Percentiles rank a stretch among this genome's conserved stretches.
phyloP scores from a whole-genome alignment of 2,888 invertebrate genomes.

The Euclidia mi region DNA sequence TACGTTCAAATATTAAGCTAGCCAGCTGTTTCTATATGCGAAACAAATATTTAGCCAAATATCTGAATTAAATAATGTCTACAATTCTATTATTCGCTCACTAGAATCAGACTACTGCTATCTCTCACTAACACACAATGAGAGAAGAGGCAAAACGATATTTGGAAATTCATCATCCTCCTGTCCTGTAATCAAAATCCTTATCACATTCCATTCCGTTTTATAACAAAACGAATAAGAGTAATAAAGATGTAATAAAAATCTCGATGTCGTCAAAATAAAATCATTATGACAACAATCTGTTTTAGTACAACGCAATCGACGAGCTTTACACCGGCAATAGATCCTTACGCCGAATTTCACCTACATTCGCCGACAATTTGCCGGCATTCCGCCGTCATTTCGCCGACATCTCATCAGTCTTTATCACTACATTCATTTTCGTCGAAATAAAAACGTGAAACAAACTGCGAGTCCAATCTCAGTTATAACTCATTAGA shows the following conservation, averaged over 20 bases:
- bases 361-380: conserved; percentile 26
- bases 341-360: conserved; percentile 40
- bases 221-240: conserved; percentile 1
- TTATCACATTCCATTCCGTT: no score
- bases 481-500: conserved; percentile 67
- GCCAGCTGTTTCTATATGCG: no score
- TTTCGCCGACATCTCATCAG: conserved; percentile 48
- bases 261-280: conserved; percentile 32
- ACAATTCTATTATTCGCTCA: no score
- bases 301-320: conserved; percentile 45
- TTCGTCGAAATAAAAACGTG: conserved; percentile 52
- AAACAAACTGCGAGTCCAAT: conserved; percentile 50
- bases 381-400: conserved; percentile 18
- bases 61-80: no score
- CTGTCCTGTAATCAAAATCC: no score
- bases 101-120: no score
- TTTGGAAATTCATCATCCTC: no score
- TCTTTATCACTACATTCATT: conserved; percentile 56
- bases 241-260: conserved; percentile 30
- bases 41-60: no score
- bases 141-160: no score
- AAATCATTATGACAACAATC: conserved; percentile 44
- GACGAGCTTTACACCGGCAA: conserved; percentile 46
- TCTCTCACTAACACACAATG: no score
- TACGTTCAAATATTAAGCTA: no score